Evolutionary conservation across 2,113 vertebrate species (phyloP).

Genomic region (Lophotis ruficrista): DNA sequence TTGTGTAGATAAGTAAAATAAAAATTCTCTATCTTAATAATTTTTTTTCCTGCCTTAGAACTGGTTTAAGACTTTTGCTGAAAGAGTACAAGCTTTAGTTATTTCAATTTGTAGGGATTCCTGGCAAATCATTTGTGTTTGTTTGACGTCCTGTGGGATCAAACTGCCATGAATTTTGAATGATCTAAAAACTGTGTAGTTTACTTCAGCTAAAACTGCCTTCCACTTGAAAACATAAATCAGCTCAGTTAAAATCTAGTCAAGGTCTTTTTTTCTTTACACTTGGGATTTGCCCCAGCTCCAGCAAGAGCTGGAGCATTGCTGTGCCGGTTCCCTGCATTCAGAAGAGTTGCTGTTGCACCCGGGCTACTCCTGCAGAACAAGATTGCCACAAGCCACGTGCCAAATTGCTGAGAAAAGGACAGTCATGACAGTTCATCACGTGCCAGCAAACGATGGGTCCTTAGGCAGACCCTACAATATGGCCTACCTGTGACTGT

Average conservation of each 20-base stretch:
- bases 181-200: constrained; percentile 43
- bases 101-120: constrained; percentile 22
- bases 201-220: constrained; percentile 27
- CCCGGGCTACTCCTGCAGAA: too few species aligned
- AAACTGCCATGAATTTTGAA: constrained; percentile 63
- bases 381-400: neutral
- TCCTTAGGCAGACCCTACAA: neutral
- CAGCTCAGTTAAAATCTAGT: neutral
- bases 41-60: neutral
- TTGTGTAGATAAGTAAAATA: neutral
- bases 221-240: constrained; percentile 57
- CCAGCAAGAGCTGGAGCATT: neutral
- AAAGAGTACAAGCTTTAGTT: neutral
- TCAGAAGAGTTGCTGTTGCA: neutral
- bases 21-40: neutral
- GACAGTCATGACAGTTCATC: neutral
- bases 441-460: fast-evolving
- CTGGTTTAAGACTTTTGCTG: neutral
- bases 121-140: constrained; percentile 48
- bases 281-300: neutral
- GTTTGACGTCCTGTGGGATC: constrained; percentile 45
- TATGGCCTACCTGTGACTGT: fast-evolving
- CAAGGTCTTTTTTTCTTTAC: neutral
- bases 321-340: fast-evolving
- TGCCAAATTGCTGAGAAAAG: neutral